phyloP scores from a whole-genome alignment of 2,797 vertebrate species.

The Silurus lanzhouensis region DNA sequence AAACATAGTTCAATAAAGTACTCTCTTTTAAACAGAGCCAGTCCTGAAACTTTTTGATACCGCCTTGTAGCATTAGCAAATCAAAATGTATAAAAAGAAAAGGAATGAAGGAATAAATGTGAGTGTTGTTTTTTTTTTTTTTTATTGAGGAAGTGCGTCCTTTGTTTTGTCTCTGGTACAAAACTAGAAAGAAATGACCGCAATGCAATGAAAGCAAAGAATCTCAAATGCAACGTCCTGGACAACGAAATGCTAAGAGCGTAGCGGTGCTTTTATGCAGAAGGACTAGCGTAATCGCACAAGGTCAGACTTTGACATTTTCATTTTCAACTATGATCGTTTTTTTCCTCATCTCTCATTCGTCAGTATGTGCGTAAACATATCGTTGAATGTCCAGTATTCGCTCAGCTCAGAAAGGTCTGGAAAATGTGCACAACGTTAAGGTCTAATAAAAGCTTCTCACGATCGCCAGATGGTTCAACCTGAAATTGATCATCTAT shows the following conservation, averaged over 20 bases:
- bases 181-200: background rate
- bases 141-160: background rate
- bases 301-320: slow-evolving; percentile 12
- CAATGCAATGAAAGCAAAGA: background rate
- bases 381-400: background rate
- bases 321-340: background rate
- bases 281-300: background rate
- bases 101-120: background rate
- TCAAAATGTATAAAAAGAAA: background rate
- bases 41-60: too few relatives aligned
- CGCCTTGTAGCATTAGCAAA: background rate
- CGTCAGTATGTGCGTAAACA: background rate
- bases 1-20: too few relatives aligned
- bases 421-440: background rate
- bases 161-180: background rate
- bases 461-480: background rate
- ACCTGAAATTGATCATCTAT: slow-evolving; percentile 34
- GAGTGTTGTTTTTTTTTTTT: too few relatives aligned
- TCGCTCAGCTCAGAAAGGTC: background rate
- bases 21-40: too few relatives aligned
- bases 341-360: background rate
- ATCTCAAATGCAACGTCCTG: background rate
- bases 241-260: background rate
- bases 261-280: background rate
- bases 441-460: slow-evolving; percentile 28